phyloP scores from a whole-genome alignment of 2,888 invertebrate species.

The Atrina japonica region DNA sequence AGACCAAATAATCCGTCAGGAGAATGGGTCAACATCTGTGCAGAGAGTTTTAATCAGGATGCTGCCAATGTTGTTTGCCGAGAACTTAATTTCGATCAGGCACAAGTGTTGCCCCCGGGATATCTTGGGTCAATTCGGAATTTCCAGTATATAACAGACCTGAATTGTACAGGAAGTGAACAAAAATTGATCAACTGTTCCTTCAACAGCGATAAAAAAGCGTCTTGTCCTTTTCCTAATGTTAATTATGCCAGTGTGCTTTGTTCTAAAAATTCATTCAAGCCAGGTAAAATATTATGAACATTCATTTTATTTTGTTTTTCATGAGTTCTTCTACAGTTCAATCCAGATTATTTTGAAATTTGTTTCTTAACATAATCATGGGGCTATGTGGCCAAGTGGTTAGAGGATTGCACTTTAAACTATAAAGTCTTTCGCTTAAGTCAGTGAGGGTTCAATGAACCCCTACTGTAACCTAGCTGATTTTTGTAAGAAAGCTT shows the following conservation, averaged over 20 bases:
- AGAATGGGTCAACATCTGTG: slow-evolving; percentile 91
- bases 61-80: slow-evolving; percentile 69
- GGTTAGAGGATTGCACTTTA: too few relatives aligned
- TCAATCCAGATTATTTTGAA: too few relatives aligned
- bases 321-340: too few relatives aligned
- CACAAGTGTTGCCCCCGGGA: slow-evolving; percentile 54
- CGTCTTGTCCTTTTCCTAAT: slow-evolving; percentile 41
- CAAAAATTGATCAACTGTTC: slow-evolving; percentile 49
- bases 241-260: slow-evolving; percentile 61
- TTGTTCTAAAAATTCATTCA: slow-evolving; percentile 50
- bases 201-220: slow-evolving; percentile 24
- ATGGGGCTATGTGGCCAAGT: too few relatives aligned
- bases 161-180: slow-evolving; percentile 56
- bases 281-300: too few relatives aligned
- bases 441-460: too few relatives aligned
- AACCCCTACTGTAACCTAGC: too few relatives aligned
- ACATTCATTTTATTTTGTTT: too few relatives aligned
- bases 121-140: slow-evolving; percentile 53
- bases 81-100: slow-evolving; percentile 58
- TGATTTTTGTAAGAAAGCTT: too few relatives aligned
- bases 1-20: slow-evolving; percentile 79
- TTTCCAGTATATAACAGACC: slow-evolving; percentile 49
- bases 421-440: too few relatives aligned
- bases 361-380: too few relatives aligned
- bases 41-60: slow-evolving; percentile 73